Percentiles rank a stretch among this genome's conserved stretches.
Conservation (phyloP, 2,113 vertebrate genomes). For the Paedocypris sp. region DNA sequence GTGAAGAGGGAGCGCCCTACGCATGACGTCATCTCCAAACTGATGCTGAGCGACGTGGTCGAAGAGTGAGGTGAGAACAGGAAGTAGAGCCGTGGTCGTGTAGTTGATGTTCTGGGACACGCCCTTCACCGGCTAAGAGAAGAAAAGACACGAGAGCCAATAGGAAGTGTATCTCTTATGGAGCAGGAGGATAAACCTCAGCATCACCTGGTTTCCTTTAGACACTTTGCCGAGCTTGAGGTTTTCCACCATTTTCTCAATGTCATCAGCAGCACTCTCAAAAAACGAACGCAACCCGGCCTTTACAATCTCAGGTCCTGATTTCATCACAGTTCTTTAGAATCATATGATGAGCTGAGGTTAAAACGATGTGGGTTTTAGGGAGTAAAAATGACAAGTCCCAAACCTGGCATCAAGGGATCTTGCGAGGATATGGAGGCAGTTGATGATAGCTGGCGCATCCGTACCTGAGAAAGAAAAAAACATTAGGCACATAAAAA, state of each 20-base stretch:
- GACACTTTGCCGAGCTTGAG: constrained; percentile 84
- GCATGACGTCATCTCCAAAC: constrained; percentile 85
- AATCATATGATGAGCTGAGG: not conserved
- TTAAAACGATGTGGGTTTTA: no score
- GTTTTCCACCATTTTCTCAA: constrained; percentile 92
- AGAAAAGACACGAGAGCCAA: not conserved
- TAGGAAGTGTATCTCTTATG: not conserved
- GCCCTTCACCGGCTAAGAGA: constrained; percentile 71
- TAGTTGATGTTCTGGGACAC: constrained; percentile 92
- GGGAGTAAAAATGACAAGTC: no score
- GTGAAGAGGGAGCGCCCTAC: constrained; percentile 48
- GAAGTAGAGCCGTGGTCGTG: constrained; percentile 83
- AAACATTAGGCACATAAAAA: not conserved
- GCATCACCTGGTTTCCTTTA: constrained; percentile 68
- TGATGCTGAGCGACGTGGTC: constrained; percentile 88
- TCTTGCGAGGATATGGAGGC: constrained; percentile 83
- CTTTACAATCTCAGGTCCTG: constrained; percentile 92
- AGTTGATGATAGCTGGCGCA: constrained; percentile 79
- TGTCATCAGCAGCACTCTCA: constrained; percentile 84
- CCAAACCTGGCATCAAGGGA: constrained; percentile 81
- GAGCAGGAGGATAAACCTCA: not conserved
- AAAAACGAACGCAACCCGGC: constrained; percentile 85
- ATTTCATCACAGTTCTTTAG: constrained; percentile 88
- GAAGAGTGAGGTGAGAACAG: constrained; percentile 85
- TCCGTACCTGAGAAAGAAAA: constrained; percentile 67